phyloP scores from a whole-genome alignment of 2,113 vertebrate species.

The Chunga burmeisteri region DNA sequence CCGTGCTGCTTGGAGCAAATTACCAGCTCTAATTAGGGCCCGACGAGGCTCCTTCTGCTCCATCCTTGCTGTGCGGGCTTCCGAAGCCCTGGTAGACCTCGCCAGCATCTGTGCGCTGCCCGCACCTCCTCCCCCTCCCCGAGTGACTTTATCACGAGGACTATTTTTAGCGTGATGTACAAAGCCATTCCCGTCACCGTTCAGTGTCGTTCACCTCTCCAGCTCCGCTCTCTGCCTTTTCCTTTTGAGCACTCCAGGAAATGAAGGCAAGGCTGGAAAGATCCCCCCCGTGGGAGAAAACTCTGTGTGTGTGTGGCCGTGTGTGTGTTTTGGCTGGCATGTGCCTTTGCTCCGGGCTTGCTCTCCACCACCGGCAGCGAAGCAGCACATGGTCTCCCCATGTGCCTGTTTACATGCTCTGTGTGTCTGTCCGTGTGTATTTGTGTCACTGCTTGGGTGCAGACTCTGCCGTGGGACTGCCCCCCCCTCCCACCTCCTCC shows the following conservation, averaged over 20 bases:
- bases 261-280: neutral
- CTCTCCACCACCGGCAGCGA: neutral
- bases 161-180: neutral
- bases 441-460: conserved; percentile 31
- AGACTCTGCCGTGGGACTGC: neutral
- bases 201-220: neutral
- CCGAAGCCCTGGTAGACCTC: neutral
- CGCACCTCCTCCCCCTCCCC: neutral
- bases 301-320: neutral
- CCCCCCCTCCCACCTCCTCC: neutral
- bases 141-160: neutral
- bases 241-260: neutral
- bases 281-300: neutral
- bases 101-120: neutral
- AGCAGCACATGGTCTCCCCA: conserved; percentile 55
- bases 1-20: neutral
- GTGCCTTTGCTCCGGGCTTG: neutral
- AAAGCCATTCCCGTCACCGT: neutral
- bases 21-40: neutral
- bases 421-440: conserved; percentile 25
- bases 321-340: neutral
- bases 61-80: neutral
- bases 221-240: neutral
- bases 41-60: neutral
- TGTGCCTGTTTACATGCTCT: conserved; percentile 54